Evolutionary conservation across 2,888 invertebrate species (phyloP).

Genomic region (Pomacea canaliculata): DNA sequence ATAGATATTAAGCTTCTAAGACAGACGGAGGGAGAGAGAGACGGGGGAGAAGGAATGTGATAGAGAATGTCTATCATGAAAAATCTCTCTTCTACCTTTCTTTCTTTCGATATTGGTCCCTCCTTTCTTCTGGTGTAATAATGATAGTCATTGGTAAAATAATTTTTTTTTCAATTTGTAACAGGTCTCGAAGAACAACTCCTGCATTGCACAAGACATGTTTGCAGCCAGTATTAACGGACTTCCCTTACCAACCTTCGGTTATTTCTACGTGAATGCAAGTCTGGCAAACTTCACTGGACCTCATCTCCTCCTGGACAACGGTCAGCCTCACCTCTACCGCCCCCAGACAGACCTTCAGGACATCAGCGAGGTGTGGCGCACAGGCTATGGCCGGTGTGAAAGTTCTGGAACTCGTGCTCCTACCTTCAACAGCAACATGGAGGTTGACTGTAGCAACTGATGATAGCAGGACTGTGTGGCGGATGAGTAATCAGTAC

Average conservation of each 20-base stretch:
- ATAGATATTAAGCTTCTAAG: too few species aligned
- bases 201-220: slow-evolving; percentile 30
- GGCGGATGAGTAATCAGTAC: too few species aligned
- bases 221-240: slow-evolving; percentile 25
- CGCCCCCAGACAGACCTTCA: slow-evolving; percentile 34
- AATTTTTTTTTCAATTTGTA: too few species aligned
- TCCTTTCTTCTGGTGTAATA: too few species aligned
- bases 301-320: slow-evolving; percentile 15
- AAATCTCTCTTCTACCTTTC: too few species aligned
- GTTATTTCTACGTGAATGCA: slow-evolving; percentile 45
- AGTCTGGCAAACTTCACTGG: slow-evolving; percentile 1
- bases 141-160: too few species aligned
- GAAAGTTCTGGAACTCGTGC: slow-evolving; percentile 52
- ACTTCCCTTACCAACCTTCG: slow-evolving; percentile 34
- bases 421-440: slow-evolving; percentile 40
- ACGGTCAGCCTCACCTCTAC: slow-evolving; percentile 24
- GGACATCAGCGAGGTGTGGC: slow-evolving; percentile 54
- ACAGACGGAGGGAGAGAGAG: too few species aligned
- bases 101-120: too few species aligned
- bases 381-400: slow-evolving; percentile 57
- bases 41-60: too few species aligned
- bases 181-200: slow-evolving; percentile 18
- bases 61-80: too few species aligned
- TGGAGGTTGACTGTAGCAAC: slow-evolving; percentile 12
- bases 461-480: too few species aligned